Evolutionary conservation across 2,888 invertebrate species (phyloP).

Genomic region (Ellobium chinense): DNA sequence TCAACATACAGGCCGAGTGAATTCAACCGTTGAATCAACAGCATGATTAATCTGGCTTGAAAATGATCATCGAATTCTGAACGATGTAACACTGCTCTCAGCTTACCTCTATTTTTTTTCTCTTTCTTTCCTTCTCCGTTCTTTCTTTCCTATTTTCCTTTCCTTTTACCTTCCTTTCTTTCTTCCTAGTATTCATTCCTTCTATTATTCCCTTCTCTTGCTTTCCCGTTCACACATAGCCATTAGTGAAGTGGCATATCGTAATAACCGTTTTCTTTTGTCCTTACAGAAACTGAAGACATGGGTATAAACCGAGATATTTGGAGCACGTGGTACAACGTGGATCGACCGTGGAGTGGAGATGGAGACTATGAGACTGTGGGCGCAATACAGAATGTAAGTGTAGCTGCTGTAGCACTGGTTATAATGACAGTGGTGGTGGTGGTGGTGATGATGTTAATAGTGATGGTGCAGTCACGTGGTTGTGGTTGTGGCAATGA

Average conservation of each 20-base stretch:
- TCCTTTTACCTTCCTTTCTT: not conserved
- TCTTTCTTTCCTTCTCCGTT: not conserved
- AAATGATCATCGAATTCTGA: too few relatives aligned
- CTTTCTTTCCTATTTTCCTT: not conserved
- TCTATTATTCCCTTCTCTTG: not conserved
- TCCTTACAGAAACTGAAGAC: not conserved
- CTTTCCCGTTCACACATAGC: not conserved
- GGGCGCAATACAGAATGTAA: conserved; percentile 23
- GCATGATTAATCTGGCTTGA: too few relatives aligned
- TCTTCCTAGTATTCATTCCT: not conserved
- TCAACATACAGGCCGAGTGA: too few relatives aligned
- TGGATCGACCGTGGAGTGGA: conserved; percentile 28
- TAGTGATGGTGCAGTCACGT: not conserved
- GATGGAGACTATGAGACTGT: conserved; percentile 43
- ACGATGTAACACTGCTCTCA: too few relatives aligned
- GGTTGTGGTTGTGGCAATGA: not conserved
- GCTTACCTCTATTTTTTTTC: not conserved
- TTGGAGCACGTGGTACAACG: conserved; percentile 46
- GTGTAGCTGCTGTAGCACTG: not conserved
- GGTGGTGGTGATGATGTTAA: not conserved
- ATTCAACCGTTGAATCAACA: too few relatives aligned
- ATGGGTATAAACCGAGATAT: not conserved
- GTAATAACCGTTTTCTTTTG: not conserved
- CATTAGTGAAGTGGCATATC: not conserved
- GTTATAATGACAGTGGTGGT: not conserved